Evolutionary conservation across 2,113 vertebrate species (phyloP).

Genomic region (Antennarius striatus): DNA sequence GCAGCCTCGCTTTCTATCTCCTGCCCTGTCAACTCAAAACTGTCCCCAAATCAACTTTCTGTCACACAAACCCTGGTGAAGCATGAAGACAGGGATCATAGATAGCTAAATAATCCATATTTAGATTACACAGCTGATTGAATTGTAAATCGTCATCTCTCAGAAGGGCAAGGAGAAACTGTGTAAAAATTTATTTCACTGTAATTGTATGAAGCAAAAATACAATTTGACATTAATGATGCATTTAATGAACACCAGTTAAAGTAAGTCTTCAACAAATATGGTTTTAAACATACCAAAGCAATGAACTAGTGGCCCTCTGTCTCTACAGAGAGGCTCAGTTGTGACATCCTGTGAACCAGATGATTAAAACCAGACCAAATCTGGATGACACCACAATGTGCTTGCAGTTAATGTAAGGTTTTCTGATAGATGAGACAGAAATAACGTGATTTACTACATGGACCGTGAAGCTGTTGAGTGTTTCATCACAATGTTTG

Average conservation of each 20-base stretch:
- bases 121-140: slow-evolving; percentile 26
- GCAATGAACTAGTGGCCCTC: slow-evolving; percentile 31
- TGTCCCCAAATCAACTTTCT: slow-evolving; percentile 49
- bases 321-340: slow-evolving; percentile 26
- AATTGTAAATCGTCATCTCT: slow-evolving; percentile 11
- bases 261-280: slow-evolving; percentile 34
- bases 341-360: slow-evolving; percentile 36
- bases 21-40: slow-evolving; percentile 48
- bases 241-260: slow-evolving; percentile 19
- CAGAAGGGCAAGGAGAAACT: background rate
- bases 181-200: background rate
- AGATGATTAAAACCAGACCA: slow-evolving; percentile 31
- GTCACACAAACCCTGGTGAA: slow-evolving; percentile 13
- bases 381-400: background rate
- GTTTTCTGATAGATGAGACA: background rate
- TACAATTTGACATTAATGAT: slow-evolving; percentile 21
- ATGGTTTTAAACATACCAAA: slow-evolving; percentile 17
- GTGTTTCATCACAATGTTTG: slow-evolving; percentile 19
- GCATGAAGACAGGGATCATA: slow-evolving; percentile 3
- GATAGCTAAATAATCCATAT: slow-evolving; percentile 11
- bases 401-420: slow-evolving; percentile 6
- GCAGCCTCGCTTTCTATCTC: slow-evolving; percentile 56
- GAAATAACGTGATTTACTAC: slow-evolving; percentile 13
- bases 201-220: slow-evolving; percentile 8
- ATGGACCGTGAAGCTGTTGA: slow-evolving; percentile 15